A percentile compares a stretch with the other conserved stretches of the same genome.
These are phyloP conservation scores for Vultur gryphus DNA, from an alignment of 2,797 vertebrate species.

Conservation along the genomic window DNA sequence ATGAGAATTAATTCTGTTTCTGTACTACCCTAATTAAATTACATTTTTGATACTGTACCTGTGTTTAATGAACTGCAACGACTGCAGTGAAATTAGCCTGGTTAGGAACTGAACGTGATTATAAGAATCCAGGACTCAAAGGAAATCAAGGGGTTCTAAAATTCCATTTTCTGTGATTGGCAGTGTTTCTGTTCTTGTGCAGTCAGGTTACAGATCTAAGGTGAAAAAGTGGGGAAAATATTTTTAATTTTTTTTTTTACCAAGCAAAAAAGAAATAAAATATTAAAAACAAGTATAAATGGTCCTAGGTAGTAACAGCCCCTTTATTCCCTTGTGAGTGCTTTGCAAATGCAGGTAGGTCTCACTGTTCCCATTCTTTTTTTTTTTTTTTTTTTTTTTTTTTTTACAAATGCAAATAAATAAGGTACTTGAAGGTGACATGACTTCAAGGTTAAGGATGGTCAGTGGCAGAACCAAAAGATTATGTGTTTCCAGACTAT, in stretches of 20 bases:
- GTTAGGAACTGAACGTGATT: background rate
- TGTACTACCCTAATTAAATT: conserved; percentile 15
- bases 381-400: background rate
- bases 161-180: background rate
- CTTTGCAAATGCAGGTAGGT: background rate
- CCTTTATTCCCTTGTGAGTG: background rate
- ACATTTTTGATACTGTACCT: background rate
- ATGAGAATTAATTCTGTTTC: conserved; percentile 17
- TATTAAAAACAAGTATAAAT: background rate
- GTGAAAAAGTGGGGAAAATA: background rate
- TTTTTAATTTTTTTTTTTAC: background rate
- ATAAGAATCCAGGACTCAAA: background rate
- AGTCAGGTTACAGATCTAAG: background rate
- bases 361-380: background rate
- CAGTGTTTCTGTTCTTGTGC: background rate
- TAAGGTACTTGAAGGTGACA: background rate
- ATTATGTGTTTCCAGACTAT: background rate
- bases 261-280: background rate
- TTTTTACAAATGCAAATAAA: background rate
- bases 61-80: background rate
- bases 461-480: background rate
- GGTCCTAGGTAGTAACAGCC: background rate
- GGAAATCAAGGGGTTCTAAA: background rate
- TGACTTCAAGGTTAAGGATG: background rate
- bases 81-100: background rate